Evolutionary conservation across 2,888 invertebrate species (phyloP), one percentile per base, ranked within the genome.

Genomic region (Metalampra italica): DNA sequence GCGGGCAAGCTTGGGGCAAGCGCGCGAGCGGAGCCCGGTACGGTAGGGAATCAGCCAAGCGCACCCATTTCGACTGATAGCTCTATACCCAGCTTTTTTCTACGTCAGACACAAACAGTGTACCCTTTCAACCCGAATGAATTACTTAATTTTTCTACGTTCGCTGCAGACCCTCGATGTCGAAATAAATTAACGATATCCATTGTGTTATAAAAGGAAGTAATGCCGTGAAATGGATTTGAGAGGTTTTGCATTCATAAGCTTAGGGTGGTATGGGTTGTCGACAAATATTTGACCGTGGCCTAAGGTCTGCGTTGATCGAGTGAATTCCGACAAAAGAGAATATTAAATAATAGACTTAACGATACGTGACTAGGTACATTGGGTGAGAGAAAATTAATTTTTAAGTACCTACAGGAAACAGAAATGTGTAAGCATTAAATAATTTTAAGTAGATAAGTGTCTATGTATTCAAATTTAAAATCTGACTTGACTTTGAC

Each of bases 61-160:
- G 85, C 75, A 67, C 74, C 66, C 66, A 75, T 82, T 78, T 64
- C 71, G 55, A 72, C 74, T 80, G 75, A 81, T 79, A 78, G 72
- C 78, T 82, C 70, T 73, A 78, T 77, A 75, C 71, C 71, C 65
- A 66, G 64, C 68, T 79, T 85, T 85, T 85, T 84, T 74, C 74
- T 72, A 77, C 68, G 85, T 85, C 86, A 85, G 79, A 79, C 71
- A 82, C 83, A 85, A 78, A 72, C 79, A 74, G 71, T 71, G 68
- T 71, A 87, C 85, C 86, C 87, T 82, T 87, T 85, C 82, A 77
- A 78, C 73, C 72, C 76, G 71, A 86, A 87, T 83, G 83, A 86
- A 87, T 88, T 80, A 82, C 84, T 86, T 86, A 86, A 86, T 87
- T 86, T 85, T 81, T 85, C 76, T 75, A 73, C 77, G 76, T 76